These are phyloP conservation scores for Antheraea yamamai DNA, from an alignment of 2,888 invertebrate species.

Conservation along the genomic window DNA sequence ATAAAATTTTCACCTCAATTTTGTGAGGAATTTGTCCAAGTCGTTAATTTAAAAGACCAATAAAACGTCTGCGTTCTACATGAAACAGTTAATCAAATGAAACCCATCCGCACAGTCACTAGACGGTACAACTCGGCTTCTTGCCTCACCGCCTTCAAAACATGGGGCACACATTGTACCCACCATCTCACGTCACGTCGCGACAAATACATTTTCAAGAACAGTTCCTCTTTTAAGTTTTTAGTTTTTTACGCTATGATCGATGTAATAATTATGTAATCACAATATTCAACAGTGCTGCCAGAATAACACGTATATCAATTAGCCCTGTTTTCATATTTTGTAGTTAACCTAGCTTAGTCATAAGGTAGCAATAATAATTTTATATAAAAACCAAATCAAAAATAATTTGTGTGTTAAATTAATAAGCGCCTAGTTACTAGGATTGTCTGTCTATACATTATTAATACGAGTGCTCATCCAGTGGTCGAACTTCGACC, in stretches of 20 bases:
- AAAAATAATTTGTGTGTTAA: too few relatives aligned
- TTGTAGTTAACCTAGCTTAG: too few relatives aligned
- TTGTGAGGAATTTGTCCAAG: conserved; percentile 8
- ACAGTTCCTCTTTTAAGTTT: not conserved
- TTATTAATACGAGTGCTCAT: too few relatives aligned
- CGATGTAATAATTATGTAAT: not conserved
- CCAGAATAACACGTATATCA: too few relatives aligned
- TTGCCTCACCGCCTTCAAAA: conserved; percentile 2
- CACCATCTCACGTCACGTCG: not conserved
- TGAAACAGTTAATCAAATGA: conserved; percentile 9
- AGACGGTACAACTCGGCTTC: not conserved
- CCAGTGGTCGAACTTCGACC: too few relatives aligned
- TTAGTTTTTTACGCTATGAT: too few relatives aligned
- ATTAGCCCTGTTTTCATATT: too few relatives aligned
- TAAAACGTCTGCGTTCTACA: conserved; percentile 1
- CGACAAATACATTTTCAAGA: not conserved
- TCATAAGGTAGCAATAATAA: too few relatives aligned
- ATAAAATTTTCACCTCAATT: conserved; percentile 12
- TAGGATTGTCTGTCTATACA: too few relatives aligned
- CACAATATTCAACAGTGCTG: too few relatives aligned
- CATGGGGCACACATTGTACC: not conserved
- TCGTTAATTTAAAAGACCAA: conserved; percentile 12
- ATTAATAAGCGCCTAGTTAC: too few relatives aligned
- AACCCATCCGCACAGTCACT: not conserved
- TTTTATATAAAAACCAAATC: too few relatives aligned